Conservation (phyloP, 2,797 vertebrate species). For the Pseudochromis fuscus region DNA sequence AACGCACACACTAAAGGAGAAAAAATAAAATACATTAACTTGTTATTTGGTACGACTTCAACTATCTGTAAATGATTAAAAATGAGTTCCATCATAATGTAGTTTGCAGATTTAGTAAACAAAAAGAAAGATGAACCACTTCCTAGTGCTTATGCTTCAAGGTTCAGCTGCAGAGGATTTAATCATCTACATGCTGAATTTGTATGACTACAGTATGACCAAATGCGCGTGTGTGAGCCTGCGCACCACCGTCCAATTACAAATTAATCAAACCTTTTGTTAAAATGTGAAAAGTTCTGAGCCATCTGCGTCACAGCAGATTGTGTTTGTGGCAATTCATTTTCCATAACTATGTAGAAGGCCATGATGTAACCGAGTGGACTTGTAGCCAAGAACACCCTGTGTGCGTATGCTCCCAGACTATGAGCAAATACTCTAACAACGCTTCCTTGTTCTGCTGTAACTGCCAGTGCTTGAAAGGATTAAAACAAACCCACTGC, state of each 20-base stretch:
- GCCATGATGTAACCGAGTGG: conserved; percentile 82
- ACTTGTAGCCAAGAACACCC: conserved; percentile 78
- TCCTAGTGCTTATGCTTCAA: background rate
- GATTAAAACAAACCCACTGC: conserved; percentile 81
- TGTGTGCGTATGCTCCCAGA: conserved; percentile 74
- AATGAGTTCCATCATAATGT: conserved; percentile 2
- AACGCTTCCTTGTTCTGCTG: conserved; percentile 85
- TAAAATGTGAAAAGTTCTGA: conserved; percentile 44
- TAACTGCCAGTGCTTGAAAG: conserved; percentile 77
- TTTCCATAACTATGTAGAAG: conserved; percentile 82
- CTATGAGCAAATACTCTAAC: conserved; percentile 84
- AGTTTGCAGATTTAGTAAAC: conserved; percentile 11
- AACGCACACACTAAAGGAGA: too few species aligned
- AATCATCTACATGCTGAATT: conserved; percentile 12
- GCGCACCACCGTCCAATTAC: conserved; percentile 19
- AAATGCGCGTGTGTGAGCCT: background rate
- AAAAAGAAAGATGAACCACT: conserved; percentile 1
- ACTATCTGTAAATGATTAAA: conserved; percentile 25
- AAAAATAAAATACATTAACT: too few species aligned
- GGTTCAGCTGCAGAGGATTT: conserved; percentile 12
- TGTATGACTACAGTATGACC: conserved; percentile 5
- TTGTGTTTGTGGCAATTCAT: conserved; percentile 73
- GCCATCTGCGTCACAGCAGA: conserved; percentile 59
- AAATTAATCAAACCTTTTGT: conserved; percentile 46
- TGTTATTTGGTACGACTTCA: conserved; percentile 17